Base-by-base conservation (phyloP, 1,140 invertebrate species). In the Chironomus tepperi region DNA sequence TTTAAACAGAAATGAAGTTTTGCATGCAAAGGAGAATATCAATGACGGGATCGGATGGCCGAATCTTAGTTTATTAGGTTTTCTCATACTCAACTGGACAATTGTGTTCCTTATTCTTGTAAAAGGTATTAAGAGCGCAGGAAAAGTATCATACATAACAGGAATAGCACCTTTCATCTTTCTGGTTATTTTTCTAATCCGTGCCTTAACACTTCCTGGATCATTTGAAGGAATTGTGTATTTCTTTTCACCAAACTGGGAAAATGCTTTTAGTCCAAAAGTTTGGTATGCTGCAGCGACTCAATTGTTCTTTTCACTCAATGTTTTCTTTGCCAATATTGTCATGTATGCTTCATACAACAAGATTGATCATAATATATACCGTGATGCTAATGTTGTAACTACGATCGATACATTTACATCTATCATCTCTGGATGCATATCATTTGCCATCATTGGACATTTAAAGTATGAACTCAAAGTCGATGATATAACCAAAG, bases 221-320 rank as follows among this genome's bases (percentile, higher is more conserved):
- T 90, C 93, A 7, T 83, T 80, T 12, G 83, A 89, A 73, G 94
- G 94, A 8, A 92, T 96, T 43, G 77, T 89, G 0, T 94, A 90
- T 79, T 93, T 93, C 78, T 80, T 93, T n/a, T 88, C 84, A n/a
- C 91, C 91, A 0, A 80, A 90, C 73, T 92, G 90, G 90, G 78
- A 84, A 3, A 86, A 88, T 77, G 82, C 93, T 2, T 83, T 90
- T 16, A 86, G 90, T 81, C 85, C 89, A 0, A 80, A 87, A 81
- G 90, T 92, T 0, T 96, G 93, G 93, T 93, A 93, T 77, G 89
- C 91, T 10, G 93, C 93, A 24, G 90, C 93, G 0, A 91, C 91
- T 0, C 93, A 96, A 79, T 92, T 92, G 78, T 93, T 93, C 80
- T 95, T 94, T 80, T 94, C 92, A 0, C 82, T 94, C 12, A 90